A percentile compares a stretch with the other conserved stretches of the same genome.
Conservation (phyloP, 2,797 vertebrate genomes). For the Fistularia tabacaria region DNA sequence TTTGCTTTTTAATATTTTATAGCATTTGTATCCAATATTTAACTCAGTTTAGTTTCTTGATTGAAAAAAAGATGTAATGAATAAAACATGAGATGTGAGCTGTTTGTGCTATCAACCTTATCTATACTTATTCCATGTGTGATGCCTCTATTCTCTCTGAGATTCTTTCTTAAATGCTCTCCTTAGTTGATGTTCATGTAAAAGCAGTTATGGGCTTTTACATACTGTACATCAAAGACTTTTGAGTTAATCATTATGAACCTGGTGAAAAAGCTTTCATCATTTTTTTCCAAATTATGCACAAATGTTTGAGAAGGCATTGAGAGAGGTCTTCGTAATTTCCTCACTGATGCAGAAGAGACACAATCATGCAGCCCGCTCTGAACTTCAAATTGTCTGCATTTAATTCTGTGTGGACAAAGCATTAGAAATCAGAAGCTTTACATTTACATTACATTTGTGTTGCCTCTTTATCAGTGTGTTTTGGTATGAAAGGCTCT, state of each 20-base stretch:
- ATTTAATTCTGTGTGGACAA: conserved; percentile 32
- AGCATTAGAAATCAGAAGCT: conserved; percentile 18
- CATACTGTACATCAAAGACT: conserved; percentile 4
- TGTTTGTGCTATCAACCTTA: no score
- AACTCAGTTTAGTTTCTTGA: no score
- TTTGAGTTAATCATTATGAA: conserved; percentile 6
- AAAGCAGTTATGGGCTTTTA: background rate
- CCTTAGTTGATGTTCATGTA: background rate
- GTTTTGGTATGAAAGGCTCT: no score
- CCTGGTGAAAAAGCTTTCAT: conserved; percentile 5
- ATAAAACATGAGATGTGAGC: no score
- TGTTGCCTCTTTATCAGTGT: no score
- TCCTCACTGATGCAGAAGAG: conserved; percentile 23
- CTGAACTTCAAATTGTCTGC: conserved; percentile 22
- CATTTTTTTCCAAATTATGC: conserved; percentile 27
- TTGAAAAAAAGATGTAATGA: no score
- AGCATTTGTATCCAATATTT: no score
- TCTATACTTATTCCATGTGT: no score
- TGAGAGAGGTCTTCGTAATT: conserved; percentile 15
- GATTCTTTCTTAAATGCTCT: no score
- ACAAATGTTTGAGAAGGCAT: conserved; percentile 12
- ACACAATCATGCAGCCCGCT: conserved; percentile 3
- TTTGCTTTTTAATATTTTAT: no score
- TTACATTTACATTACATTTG: conserved; percentile 8
- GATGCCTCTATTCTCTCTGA: no score